Percentiles rank a stretch among this genome's conserved stretches.
phyloP scores from a whole-genome alignment of 2,113 vertebrate species.

The Anolis sagrei region DNA sequence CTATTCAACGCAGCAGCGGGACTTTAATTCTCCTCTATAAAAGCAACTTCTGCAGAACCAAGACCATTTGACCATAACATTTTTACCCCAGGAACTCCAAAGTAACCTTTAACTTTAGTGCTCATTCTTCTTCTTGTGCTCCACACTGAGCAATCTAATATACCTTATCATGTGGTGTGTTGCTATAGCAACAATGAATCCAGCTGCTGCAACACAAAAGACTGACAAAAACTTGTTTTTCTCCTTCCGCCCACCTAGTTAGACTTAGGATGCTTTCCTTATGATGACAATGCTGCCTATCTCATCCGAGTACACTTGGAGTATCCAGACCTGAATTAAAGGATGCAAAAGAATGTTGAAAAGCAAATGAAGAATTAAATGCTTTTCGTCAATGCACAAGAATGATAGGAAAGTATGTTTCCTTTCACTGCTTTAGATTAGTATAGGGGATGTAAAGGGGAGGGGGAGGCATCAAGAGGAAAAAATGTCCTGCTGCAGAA shows the following conservation, averaged over 20 bases:
- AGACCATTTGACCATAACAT: slow-evolving; percentile 68
- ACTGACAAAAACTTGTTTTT: slow-evolving; percentile 79
- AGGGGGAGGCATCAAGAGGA: neutral
- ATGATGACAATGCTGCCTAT: slow-evolving; percentile 58
- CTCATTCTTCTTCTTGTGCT: slow-evolving; percentile 79
- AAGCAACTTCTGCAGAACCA: slow-evolving; percentile 57
- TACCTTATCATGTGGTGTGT: slow-evolving; percentile 97
- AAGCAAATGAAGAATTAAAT: neutral
- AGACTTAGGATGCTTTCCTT: slow-evolving; percentile 69
- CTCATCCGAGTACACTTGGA: slow-evolving; percentile 59
- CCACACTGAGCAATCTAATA: slow-evolving; percentile 93
- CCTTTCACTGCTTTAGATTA: slow-evolving; percentile 28
- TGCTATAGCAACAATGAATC: slow-evolving; percentile 93
- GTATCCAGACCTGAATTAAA: slow-evolving; percentile 61
- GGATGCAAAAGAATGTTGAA: slow-evolving; percentile 7
- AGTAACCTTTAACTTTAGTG: slow-evolving; percentile 83
- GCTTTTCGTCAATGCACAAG: slow-evolving; percentile 30
- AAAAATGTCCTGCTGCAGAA: neutral
- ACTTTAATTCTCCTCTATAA: slow-evolving; percentile 60
- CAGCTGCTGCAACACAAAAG: slow-evolving; percentile 87
- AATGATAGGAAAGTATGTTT: slow-evolving; percentile 47
- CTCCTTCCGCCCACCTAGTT: slow-evolving; percentile 72
- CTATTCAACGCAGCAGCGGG: slow-evolving; percentile 58
- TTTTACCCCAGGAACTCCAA: slow-evolving; percentile 75
- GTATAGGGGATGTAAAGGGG: neutral